phyloP scores from a whole-genome alignment of 2,113 vertebrate species.

The Leptocoma aspasia region DNA sequence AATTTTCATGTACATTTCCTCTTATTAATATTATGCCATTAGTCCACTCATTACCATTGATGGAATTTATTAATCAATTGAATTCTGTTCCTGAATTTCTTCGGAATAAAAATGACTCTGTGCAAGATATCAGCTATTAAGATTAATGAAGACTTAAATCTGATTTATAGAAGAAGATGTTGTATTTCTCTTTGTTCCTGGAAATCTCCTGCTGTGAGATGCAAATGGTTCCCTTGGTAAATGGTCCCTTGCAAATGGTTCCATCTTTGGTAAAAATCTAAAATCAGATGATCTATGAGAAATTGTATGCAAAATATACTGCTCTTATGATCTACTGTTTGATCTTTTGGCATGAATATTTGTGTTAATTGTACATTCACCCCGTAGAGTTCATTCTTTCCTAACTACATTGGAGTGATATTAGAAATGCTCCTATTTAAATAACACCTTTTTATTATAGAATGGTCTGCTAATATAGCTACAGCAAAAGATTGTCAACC shows the following conservation, averaged over 20 bases:
- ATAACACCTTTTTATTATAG: constrained; percentile 26
- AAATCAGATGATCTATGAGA: neutral
- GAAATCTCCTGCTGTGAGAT: too few relatives aligned
- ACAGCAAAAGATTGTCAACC: neutral
- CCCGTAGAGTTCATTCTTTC: constrained; percentile 37
- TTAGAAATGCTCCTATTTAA: constrained; percentile 25
- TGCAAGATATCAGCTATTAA: neutral
- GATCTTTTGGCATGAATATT: neutral
- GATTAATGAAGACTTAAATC: neutral
- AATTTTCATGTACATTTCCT: neutral
- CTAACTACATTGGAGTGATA: neutral
- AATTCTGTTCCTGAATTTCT: neutral
- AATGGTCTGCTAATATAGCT: neutral
- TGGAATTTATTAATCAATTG: neutral
- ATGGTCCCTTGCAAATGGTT: too few relatives aligned
- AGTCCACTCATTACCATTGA: neutral
- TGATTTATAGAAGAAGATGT: neutral
- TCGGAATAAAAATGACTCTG: neutral
- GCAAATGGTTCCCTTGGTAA: too few relatives aligned
- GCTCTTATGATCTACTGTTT: neutral
- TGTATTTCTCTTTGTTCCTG: neutral
- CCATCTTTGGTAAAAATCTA: neutral
- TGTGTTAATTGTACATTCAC: neutral
- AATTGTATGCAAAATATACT: neutral
- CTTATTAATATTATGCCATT: neutral